Evolutionary conservation across 2,888 invertebrate species (phyloP).

Genomic region (Volucella bombylans): DNA sequence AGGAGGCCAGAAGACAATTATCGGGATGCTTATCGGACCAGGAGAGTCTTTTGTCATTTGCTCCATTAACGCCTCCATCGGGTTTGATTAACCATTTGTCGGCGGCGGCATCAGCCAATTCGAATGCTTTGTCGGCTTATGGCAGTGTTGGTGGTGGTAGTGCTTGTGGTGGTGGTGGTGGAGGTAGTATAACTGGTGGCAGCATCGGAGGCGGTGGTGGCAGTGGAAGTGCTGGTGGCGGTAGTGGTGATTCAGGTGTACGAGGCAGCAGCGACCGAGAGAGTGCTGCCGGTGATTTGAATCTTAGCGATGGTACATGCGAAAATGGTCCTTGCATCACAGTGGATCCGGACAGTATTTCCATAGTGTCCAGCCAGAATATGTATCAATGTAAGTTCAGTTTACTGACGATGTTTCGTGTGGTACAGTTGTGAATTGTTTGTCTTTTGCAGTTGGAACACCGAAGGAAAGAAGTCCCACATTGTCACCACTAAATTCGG

Average conservation of each 20-base stretch:
- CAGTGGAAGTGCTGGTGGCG: conserved; percentile 80
- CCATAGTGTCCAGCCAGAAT: conserved; percentile 82
- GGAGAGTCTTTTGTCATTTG: conserved; percentile 90
- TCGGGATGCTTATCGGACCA: conserved; percentile 93
- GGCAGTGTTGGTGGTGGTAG: conserved; percentile 78
- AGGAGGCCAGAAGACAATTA: conserved; percentile 90
- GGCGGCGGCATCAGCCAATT: conserved; percentile 77
- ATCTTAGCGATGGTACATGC: conserved; percentile 87
- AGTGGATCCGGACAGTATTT: conserved; percentile 83
- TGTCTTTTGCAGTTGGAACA: conserved; percentile 86
- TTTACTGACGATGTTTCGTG: no score
- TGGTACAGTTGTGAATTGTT: background rate
- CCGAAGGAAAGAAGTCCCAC: conserved; percentile 93
- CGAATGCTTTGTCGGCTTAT: conserved; percentile 78
- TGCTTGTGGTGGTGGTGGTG: conserved; percentile 80
- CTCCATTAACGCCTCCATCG: conserved; percentile 85
- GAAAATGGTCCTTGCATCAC: conserved; percentile 83
- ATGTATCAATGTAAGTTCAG: conserved; percentile 82
- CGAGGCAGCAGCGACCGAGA: conserved; percentile 90
- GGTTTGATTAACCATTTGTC: conserved; percentile 83
- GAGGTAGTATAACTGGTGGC: conserved; percentile 83
- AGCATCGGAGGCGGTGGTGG: conserved; percentile 86
- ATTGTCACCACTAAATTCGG: conserved; percentile 89
- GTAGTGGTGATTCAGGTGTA: conserved; percentile 88
- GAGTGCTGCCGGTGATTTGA: conserved; percentile 89